Conservation (phyloP, 2,888 invertebrate species). For the Formica aserva region DNA sequence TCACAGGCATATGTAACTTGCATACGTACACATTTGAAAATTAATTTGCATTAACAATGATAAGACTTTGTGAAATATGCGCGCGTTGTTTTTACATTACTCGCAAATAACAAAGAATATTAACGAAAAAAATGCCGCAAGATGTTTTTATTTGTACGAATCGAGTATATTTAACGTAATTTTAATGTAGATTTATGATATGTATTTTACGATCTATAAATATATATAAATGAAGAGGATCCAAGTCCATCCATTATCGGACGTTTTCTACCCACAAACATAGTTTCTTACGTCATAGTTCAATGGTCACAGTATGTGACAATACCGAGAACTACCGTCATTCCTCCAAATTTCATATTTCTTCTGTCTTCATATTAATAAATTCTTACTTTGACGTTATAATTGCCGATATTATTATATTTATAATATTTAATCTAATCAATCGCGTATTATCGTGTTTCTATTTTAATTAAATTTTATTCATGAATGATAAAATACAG, state of each 20-base stretch:
- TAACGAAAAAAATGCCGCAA: background rate
- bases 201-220: background rate
- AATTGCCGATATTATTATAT: background rate
- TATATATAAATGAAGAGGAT: constrained; percentile 44
- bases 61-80: background rate
- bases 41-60: constrained; percentile 4
- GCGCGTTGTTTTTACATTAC: background rate
- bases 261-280: constrained; percentile 59
- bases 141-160: background rate
- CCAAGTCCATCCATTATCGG: constrained; percentile 72
- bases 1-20: background rate
- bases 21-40: background rate
- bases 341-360: background rate
- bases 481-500: background rate
- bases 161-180: background rate
- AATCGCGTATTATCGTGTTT: background rate
- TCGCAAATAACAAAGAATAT: background rate
- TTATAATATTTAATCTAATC: background rate
- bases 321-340: constrained; percentile 36
- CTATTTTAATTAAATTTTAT: constrained; percentile 1
- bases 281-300: constrained; percentile 61
- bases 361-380: background rate
- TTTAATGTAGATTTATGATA: background rate
- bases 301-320: constrained; percentile 62
- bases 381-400: background rate